A percentile compares a stretch with the other conserved stretches of the same genome.
Evolutionary conservation across 2,797 vertebrate genomes (phyloP).

Genomic region (Novumbra hubbsi): DNA sequence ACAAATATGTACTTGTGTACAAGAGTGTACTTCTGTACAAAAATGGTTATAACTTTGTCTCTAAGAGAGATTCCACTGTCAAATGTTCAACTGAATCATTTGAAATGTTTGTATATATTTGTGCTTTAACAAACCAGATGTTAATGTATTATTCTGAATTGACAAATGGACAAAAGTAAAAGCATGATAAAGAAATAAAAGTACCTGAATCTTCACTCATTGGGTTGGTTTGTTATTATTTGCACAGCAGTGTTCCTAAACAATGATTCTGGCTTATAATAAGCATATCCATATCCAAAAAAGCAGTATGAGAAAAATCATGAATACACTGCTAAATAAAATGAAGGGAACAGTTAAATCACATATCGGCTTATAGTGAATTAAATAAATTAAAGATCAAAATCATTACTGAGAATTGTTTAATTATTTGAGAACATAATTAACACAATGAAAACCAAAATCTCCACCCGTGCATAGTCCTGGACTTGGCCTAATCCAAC

Average conservation of each 20-base stretch:
- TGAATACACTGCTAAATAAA: not conserved
- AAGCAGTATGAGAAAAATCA: not conserved
- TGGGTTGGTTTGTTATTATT: not conserved
- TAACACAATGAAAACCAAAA: not conserved
- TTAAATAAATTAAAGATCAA: too few relatives aligned
- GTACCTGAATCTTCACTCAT: conserved; percentile 22
- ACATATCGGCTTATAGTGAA: too few relatives aligned
- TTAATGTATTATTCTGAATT: conserved; percentile 57
- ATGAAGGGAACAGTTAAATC: too few relatives aligned
- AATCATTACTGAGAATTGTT: too few relatives aligned
- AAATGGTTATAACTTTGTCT: conserved; percentile 68
- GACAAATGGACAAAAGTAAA: conserved; percentile 48
- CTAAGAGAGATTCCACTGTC: conserved; percentile 81
- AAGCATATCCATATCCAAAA: not conserved
- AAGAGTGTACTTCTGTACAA: conserved; percentile 73
- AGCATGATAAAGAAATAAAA: conserved; percentile 68
- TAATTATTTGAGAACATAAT: too few relatives aligned
- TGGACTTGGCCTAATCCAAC: too few relatives aligned
- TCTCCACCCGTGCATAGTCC: not conserved
- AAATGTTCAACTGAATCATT: conserved; percentile 83
- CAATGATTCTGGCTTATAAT: not conserved
- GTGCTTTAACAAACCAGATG: conserved; percentile 38
- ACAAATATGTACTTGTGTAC: conserved; percentile 74
- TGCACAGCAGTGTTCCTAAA: not conserved
- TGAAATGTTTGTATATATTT: conserved; percentile 64